Evolutionary conservation across 2,113 vertebrate species (phyloP).

Genomic region (Grammomys surdaster): DNA sequence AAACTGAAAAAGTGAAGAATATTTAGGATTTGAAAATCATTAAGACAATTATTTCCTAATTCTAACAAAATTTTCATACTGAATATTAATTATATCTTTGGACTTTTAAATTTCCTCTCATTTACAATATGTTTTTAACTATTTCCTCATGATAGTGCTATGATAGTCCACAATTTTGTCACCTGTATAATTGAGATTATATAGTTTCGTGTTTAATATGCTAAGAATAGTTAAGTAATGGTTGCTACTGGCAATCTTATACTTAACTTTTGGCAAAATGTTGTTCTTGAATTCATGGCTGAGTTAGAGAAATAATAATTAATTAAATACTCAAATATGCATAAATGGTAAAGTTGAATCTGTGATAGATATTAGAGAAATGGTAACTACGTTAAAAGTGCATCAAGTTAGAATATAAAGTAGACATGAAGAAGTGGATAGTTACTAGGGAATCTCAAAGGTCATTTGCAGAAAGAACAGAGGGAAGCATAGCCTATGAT

Average conservation of each 20-base stretch:
- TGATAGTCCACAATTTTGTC: not conserved
- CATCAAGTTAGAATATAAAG: not conserved
- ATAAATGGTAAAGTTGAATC: constrained; percentile 23
- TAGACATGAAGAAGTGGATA: not conserved
- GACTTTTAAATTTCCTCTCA: not conserved
- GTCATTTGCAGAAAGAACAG: not conserved
- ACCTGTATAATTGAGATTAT: not conserved
- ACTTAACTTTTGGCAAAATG: not conserved
- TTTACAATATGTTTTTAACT: not conserved
- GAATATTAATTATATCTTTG: not conserved
- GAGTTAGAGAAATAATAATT: not conserved
- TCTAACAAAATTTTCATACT: constrained; percentile 20
- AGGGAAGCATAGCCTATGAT: not conserved
- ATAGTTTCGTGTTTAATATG: not conserved
- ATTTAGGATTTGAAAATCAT: constrained; percentile 31
- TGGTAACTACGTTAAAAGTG: not conserved
- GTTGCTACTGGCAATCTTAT: not conserved
- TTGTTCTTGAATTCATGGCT: not conserved
- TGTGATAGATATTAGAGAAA: not conserved
- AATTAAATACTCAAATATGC: not conserved
- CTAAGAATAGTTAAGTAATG: not conserved
- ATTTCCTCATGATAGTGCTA: not conserved
- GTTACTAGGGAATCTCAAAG: not conserved
- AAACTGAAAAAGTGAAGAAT: not conserved
- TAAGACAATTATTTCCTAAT: not conserved